Conservation (phyloP, 2,888 invertebrate genomes). For the Caenorhabditis sp. region DNA sequence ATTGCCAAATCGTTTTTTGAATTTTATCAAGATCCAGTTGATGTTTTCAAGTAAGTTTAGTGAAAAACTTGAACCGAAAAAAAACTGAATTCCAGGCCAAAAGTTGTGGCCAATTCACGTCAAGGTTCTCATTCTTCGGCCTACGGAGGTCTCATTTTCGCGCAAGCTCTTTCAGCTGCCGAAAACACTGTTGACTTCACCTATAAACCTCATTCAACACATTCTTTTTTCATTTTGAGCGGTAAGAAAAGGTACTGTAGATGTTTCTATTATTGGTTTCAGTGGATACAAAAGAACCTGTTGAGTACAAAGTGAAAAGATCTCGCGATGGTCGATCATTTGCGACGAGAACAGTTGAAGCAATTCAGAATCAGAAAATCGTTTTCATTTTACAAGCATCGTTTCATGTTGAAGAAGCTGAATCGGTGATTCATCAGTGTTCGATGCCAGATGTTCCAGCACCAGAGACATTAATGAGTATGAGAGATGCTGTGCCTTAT, state of each 20-base stretch:
- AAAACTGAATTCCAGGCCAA: slow-evolving; percentile 29
- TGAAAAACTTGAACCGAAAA: not conserved
- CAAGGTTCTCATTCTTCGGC: slow-evolving; percentile 51
- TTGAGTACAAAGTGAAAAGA: slow-evolving; percentile 72
- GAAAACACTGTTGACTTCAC: slow-evolving; percentile 56
- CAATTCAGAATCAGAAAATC: slow-evolving; percentile 72
- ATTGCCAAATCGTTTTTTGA: slow-evolving; percentile 41
- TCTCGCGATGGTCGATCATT: slow-evolving; percentile 71
- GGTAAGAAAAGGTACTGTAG: slow-evolving; percentile 38
- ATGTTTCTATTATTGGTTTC: slow-evolving; percentile 12
- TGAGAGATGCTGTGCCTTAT: slow-evolving; percentile 42
- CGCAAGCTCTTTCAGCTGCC: slow-evolving; percentile 63
- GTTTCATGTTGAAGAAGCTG: slow-evolving; percentile 56
- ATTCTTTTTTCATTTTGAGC: slow-evolving; percentile 65
- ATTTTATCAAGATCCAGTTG: slow-evolving; percentile 35
- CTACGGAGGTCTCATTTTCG: slow-evolving; percentile 66
- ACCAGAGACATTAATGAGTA: slow-evolving; percentile 41
- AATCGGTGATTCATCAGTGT: slow-evolving; percentile 47
- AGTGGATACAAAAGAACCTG: slow-evolving; percentile 68
- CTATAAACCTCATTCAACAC: slow-evolving; percentile 63
- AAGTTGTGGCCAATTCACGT: slow-evolving; percentile 40
- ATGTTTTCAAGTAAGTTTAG: slow-evolving; percentile 43
- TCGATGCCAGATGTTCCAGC: slow-evolving; percentile 51
- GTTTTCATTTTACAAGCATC: slow-evolving; percentile 70
- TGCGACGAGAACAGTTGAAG: slow-evolving; percentile 70